Conservation (phyloP, 2,888 invertebrate genomes). For the Agriopis aurantiaria region DNA sequence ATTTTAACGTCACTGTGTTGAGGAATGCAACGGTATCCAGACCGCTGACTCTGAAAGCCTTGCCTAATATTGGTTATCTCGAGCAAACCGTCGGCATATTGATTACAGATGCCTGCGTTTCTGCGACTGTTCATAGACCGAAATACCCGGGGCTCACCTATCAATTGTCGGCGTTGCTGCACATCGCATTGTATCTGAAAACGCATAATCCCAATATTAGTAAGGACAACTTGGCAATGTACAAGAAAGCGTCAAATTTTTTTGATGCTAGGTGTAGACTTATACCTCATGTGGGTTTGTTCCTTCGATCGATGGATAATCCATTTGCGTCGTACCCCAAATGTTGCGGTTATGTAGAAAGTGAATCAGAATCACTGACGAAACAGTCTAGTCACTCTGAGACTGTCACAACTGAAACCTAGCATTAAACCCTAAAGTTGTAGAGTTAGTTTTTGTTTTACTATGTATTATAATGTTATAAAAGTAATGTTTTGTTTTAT, state of each 20-base stretch:
- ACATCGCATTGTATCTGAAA: slow-evolving; percentile 87
- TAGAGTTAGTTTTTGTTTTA: not conserved
- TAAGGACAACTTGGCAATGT: slow-evolving; percentile 59
- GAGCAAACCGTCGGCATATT: slow-evolving; percentile 86
- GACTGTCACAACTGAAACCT: slow-evolving; percentile 31
- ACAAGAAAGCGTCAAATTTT: slow-evolving; percentile 65
- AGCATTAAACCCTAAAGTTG: not conserved
- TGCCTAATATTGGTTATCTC: slow-evolving; percentile 87
- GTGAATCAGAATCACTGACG: slow-evolving; percentile 47
- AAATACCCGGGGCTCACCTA: slow-evolving; percentile 87
- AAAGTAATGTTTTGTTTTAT: not conserved
- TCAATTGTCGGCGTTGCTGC: slow-evolving; percentile 81
- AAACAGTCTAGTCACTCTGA: slow-evolving; percentile 51
- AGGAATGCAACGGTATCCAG: slow-evolving; percentile 69
- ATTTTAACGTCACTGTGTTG: slow-evolving; percentile 77
- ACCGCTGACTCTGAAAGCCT: slow-evolving; percentile 70
- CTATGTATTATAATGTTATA: not conserved
- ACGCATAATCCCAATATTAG: slow-evolving; percentile 72
- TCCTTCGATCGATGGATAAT: slow-evolving; percentile 84
- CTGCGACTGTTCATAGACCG: slow-evolving; percentile 83
- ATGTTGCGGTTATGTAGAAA: slow-evolving; percentile 52
- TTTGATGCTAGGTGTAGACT: slow-evolving; percentile 74
- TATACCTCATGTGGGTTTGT: slow-evolving; percentile 69
- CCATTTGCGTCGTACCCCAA: slow-evolving; percentile 83
- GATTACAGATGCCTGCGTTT: slow-evolving; percentile 84